Conservation (phyloP, 2,888 invertebrate species). For the Caenorhabditis becei region DNA sequence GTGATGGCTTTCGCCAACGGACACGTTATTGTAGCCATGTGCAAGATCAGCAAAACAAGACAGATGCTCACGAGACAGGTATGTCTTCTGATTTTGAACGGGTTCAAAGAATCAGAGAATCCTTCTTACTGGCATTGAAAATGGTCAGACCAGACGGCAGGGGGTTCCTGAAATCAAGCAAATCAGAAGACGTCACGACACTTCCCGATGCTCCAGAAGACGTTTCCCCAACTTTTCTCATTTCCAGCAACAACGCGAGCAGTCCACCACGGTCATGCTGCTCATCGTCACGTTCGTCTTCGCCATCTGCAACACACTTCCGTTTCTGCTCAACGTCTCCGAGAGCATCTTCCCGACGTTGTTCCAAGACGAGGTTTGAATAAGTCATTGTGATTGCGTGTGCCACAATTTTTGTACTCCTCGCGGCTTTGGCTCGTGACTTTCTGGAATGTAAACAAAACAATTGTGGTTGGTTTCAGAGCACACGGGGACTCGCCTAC, state of each 20-base stretch:
- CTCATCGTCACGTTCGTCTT: constrained; percentile 79
- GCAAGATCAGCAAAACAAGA: constrained; percentile 72
- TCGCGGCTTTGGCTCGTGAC: constrained; percentile 33
- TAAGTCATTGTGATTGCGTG: constrained; percentile 56
- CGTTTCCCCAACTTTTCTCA: constrained; percentile 12
- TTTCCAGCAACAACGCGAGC: constrained; percentile 79
- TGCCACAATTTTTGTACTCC: constrained; percentile 12
- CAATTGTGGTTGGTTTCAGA: constrained; percentile 44
- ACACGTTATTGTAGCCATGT: constrained; percentile 74
- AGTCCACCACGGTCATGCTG: constrained; percentile 79
- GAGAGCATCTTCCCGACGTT: constrained; percentile 75
- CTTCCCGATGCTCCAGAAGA: too few species aligned
- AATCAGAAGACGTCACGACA: too few species aligned
- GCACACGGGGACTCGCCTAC: constrained; percentile 74
- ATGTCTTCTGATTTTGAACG: too few species aligned
- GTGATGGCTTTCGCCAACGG: constrained; percentile 77
- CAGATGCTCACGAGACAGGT: constrained; percentile 77
- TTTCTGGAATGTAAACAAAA: constrained; percentile 38
- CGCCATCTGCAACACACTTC: constrained; percentile 78
- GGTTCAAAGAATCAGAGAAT: too few species aligned
- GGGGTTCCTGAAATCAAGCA: too few species aligned
- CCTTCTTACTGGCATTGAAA: too few species aligned
- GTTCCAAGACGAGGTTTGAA: constrained; percentile 67
- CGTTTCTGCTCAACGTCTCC: constrained; percentile 77
- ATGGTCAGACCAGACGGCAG: too few species aligned